Evolutionary conservation across 1,140 invertebrate species (phyloP).

Genomic region (Nasonia giraulti): DNA sequence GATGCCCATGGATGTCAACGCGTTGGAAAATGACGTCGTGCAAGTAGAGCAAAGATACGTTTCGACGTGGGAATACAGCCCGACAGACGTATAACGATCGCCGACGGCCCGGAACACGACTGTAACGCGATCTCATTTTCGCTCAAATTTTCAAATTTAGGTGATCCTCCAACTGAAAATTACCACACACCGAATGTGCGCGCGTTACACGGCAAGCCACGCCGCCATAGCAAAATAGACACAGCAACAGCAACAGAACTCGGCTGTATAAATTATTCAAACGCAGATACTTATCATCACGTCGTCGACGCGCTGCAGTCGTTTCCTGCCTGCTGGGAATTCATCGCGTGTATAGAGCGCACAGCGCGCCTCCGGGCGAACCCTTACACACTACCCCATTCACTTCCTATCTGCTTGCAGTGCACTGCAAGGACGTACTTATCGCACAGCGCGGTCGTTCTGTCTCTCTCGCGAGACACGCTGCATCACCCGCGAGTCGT

Average conservation of each 20-base stretch:
- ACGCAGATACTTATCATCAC: constrained; percentile 35
- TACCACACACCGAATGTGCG: background rate
- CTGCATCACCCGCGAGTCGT: background rate
- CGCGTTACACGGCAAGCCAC: background rate
- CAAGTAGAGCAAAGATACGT: background rate
- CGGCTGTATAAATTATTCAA: constrained; percentile 20
- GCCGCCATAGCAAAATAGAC: background rate
- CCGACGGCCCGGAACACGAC: background rate
- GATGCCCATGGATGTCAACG: constrained; percentile 15
- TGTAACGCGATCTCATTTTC: background rate
- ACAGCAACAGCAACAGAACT: background rate
- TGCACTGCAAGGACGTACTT: background rate
- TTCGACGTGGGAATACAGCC: background rate
- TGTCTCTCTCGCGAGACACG: background rate
- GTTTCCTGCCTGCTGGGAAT: constrained; percentile 37
- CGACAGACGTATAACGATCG: constrained; percentile 8
- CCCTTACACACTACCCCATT: constrained; percentile 2
- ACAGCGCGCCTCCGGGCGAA: background rate
- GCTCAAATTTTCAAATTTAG: no score
- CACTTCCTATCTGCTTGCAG: background rate
- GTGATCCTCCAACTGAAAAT: background rate
- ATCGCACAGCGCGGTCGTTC: background rate
- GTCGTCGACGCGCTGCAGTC: constrained; percentile 20
- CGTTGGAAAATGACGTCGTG: constrained; percentile 10
- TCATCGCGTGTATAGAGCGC: background rate